Evolutionary conservation across 2,888 invertebrate species (phyloP).

Genomic region (Nomada goodeniana): DNA sequence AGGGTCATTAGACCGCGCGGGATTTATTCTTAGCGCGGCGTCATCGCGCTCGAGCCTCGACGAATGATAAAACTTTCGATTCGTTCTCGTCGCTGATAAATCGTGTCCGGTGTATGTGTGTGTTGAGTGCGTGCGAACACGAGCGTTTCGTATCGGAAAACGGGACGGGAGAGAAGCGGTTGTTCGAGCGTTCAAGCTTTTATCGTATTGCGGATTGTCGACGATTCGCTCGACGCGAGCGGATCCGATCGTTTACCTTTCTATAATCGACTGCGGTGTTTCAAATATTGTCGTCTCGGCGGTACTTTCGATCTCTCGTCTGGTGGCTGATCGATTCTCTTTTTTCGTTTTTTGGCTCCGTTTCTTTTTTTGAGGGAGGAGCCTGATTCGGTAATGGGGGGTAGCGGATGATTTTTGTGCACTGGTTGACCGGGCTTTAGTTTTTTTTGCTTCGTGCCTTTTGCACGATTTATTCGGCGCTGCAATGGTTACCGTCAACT

Average conservation of each 20-base stretch:
- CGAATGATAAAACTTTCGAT: conserved; percentile 52
- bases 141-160: conserved; percentile 8
- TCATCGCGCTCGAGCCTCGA: conserved; percentile 41
- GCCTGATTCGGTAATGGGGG: neutral
- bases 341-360: neutral
- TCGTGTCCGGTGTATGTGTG: neutral
- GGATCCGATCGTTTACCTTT: conserved; percentile 16
- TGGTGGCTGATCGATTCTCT: neutral
- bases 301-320: neutral
- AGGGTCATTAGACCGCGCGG: conserved; percentile 63
- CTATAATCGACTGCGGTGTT: conserved; percentile 9
- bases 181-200: neutral
- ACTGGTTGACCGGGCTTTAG: too few species aligned
- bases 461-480: too few species aligned
- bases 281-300: conserved; percentile 16
- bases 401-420: neutral
- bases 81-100: conserved; percentile 35
- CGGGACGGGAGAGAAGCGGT: neutral
- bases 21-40: conserved; percentile 56
- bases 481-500: too few species aligned
- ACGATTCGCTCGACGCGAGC: conserved; percentile 26
- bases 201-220: conserved; percentile 28
- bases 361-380: neutral
- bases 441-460: too few species aligned
- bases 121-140: neutral